phyloP scores from a whole-genome alignment of 1,140 invertebrate genomes.

The Daktulosphaira vitifoliae region DNA sequence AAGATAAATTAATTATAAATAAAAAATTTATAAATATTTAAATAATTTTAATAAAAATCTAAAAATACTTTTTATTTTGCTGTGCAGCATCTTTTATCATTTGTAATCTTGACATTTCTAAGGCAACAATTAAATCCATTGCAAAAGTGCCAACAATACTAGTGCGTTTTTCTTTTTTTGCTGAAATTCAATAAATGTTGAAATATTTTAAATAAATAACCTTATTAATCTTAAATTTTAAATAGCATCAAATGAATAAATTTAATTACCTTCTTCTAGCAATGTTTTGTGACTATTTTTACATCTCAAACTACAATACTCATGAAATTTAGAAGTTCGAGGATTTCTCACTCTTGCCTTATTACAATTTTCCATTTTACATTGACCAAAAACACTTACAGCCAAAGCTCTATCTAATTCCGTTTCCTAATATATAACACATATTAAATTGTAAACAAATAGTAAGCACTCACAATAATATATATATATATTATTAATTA shows the following conservation, averaged over 20 bases:
- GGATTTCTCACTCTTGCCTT: conserved; percentile 33
- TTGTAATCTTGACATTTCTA: conserved; percentile 64
- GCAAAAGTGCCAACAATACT: conserved; percentile 30
- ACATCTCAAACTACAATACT: conserved; percentile 28
- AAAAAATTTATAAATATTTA: background rate
- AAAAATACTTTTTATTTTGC: conserved; percentile 37
- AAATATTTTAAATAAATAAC: no score
- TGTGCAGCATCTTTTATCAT: conserved; percentile 53
- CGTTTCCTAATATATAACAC: conserved; percentile 26
- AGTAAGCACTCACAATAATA: background rate
- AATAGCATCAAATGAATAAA: background rate
- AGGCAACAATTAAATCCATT: conserved; percentile 58
- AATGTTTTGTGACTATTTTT: conserved; percentile 27
- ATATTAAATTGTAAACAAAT: background rate
- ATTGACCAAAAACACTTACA: conserved; percentile 41
- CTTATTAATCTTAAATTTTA: no score
- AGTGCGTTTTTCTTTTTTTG: conserved; percentile 24
- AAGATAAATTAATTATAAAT: background rate
- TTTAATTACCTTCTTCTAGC: conserved; percentile 12
- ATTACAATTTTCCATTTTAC: conserved; percentile 34
- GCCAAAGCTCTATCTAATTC: conserved; percentile 40
- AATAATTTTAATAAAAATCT: background rate
- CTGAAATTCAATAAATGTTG: background rate
- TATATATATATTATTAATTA: no score
- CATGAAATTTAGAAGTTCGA: conserved; percentile 35